Base-by-base conservation (phyloP, 2,888 invertebrate genomes). In the Urechis unicinctus region DNA sequence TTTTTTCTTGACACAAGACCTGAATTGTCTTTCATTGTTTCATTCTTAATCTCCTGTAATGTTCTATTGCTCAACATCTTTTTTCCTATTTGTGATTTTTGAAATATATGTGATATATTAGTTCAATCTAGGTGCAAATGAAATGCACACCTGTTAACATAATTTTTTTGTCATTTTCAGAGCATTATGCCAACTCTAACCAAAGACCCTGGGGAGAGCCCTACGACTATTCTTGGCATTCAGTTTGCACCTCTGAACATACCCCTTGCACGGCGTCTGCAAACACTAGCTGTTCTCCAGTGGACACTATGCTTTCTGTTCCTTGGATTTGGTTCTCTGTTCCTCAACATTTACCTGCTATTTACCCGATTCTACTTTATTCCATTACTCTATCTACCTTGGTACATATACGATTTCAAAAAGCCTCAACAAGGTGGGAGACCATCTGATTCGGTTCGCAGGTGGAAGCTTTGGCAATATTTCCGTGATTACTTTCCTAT, bases 231-330 rank as follows among this genome's bases (percentile, higher is more conserved):
- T 17, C 36, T 74, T 5, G 91, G 90, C 24, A 83, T 94, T 63
- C 83, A 91, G 79, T 92, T 93, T 82, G 94, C 92, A 0, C 94
- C 94, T 13, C 70, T 88, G 31, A 44, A 84, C 63, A 82, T 91
- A 6, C 91, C 94, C 0, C 71, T 87, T 54, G 79, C 84, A 21
- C 82, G 94, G n/a, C 85, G 95, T 3, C 80, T 93, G 9, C 89
- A 95, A 77, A 94, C 93, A 3, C 73, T 92, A 5, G 85, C 88
- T 0, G 89, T 88, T 1, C 66, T 80, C 31, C 80, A 83, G 49
- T 91, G 88, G 85, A 85, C 91, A 60, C 77, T 84, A 55, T 79
- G 84, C 28, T 83, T 90, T 64, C 66, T 82, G 29, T 75, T 80
- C 55, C 67, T 77, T 56, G 80, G 79, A 0, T 64, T 72, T n/a